A percentile compares a stretch with the other conserved stretches of the same genome.
These are phyloP conservation scores for Apis cerana DNA, from an alignment of 1,140 invertebrate species.

Conservation along the genomic window DNA sequence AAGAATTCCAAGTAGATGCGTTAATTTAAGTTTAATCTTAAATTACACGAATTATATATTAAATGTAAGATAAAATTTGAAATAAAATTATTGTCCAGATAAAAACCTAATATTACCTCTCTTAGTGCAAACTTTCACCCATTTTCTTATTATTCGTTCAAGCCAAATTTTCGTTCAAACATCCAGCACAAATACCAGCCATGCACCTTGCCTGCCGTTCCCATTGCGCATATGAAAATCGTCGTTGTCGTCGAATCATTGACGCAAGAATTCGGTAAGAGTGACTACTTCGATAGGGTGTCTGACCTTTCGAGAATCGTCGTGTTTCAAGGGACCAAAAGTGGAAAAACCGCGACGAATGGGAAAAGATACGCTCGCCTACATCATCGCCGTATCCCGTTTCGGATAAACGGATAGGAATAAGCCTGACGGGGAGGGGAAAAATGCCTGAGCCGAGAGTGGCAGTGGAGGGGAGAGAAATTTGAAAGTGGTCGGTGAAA, in stretches of 20 bases:
- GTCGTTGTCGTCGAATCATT: neutral
- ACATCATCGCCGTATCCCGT: neutral
- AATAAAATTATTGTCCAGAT: too few relatives aligned
- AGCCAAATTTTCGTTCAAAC: too few relatives aligned
- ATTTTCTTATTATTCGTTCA: too few relatives aligned
- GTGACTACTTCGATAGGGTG: too few relatives aligned
- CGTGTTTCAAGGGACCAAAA: neutral
- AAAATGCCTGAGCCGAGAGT: neutral
- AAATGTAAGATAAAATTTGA: too few relatives aligned
- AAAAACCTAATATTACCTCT: too few relatives aligned
- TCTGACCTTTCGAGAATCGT: neutral
- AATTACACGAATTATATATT: too few relatives aligned
- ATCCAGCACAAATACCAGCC: too few relatives aligned
- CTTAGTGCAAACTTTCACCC: too few relatives aligned
- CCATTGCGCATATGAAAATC: neutral
- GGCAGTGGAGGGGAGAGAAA: conserved; percentile 63
- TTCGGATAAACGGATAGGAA: neutral
- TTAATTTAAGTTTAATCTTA: too few relatives aligned
- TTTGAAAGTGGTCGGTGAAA: conserved; percentile 79
- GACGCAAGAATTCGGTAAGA: conserved; percentile 6
- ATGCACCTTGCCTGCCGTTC: neutral
- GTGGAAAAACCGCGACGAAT: neutral
- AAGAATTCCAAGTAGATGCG: too few relatives aligned
- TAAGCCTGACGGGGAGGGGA: neutral
- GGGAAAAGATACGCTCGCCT: neutral